phyloP scores from a whole-genome alignment of 2,888 invertebrate species.

The Epinotia nisella region DNA sequence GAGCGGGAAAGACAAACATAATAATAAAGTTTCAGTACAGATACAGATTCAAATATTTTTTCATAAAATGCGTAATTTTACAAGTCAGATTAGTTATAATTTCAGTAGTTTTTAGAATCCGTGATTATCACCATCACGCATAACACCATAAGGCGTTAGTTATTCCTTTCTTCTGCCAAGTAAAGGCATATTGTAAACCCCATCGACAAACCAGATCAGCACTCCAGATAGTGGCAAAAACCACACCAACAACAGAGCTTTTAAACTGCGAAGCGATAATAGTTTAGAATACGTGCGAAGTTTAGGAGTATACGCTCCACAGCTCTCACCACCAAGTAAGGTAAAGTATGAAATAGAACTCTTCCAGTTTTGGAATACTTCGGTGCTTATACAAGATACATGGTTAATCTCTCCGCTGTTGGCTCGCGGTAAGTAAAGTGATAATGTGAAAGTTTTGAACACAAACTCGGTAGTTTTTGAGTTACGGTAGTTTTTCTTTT shows the following conservation, averaged over 20 bases:
- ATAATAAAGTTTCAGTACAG: no score
- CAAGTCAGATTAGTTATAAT: no score
- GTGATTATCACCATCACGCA: no score
- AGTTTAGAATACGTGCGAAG: constrained; percentile 54
- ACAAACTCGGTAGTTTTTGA: constrained; percentile 31
- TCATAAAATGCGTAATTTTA: no score
- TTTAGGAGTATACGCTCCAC: constrained; percentile 56
- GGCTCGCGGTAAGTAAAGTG: constrained; percentile 37
- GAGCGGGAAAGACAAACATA: no score
- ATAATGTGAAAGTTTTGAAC: constrained; percentile 46
- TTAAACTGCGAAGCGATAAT: constrained; percentile 1
- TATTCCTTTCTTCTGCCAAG: neutral
- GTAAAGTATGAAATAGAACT: constrained; percentile 62
- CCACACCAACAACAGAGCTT: neutral
- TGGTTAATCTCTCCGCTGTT: constrained; percentile 48
- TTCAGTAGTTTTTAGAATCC: no score
- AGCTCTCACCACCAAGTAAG: constrained; percentile 53
- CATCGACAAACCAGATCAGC: neutral
- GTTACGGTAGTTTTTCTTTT: constrained; percentile 33
- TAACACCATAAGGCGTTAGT: neutral
- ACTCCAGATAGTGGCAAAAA: neutral
- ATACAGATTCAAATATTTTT: no score
- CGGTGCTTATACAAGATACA: constrained; percentile 52
- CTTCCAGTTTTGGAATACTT: constrained; percentile 52
- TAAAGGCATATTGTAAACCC: neutral